phyloP scores from a whole-genome alignment of 2,888 invertebrate genomes.

The Cryptocheilus praepositus region DNA sequence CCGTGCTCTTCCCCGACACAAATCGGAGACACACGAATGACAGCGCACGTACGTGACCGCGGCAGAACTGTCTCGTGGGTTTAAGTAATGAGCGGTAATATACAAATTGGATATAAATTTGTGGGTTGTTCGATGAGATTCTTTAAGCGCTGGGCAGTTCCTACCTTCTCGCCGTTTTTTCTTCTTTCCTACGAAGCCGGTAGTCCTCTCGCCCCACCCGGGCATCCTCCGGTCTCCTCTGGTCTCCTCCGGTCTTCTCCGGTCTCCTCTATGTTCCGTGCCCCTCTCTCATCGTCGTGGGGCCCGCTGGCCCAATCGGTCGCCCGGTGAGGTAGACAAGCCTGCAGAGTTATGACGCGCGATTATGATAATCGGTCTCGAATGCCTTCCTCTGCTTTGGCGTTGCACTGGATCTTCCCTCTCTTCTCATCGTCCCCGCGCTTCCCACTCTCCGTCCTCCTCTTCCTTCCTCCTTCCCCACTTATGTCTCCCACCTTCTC shows the following conservation, averaged over 20 bases:
- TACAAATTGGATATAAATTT: constrained; percentile 66
- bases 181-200: constrained; percentile 47
- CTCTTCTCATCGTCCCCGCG: constrained; percentile 17
- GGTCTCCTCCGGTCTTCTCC: constrained; percentile 16
- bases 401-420: constrained; percentile 45
- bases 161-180: constrained; percentile 35
- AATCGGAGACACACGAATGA: neutral
- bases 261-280: constrained; percentile 2
- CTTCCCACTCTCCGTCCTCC: constrained; percentile 22
- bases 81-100: constrained; percentile 62
- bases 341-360: constrained; percentile 69
- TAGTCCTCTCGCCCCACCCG: constrained; percentile 44
- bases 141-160: constrained; percentile 57
- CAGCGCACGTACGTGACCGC: neutral
- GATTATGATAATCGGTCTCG: constrained; percentile 69
- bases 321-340: constrained; percentile 59
- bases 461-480: constrained; percentile 21
- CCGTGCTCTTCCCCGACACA: constrained; percentile 28
- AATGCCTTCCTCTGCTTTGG: constrained; percentile 54
- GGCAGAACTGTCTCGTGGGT: constrained; percentile 35
- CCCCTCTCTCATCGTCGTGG: constrained; percentile 14
- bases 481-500: constrained; percentile 19
- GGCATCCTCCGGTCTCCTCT: constrained; percentile 14
- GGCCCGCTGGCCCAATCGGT: constrained; percentile 57
- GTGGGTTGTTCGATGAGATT: constrained; percentile 64